These are phyloP conservation scores for Enoplosus armatus DNA, from an alignment of 2,797 vertebrate species.

Conservation along the genomic window DNA sequence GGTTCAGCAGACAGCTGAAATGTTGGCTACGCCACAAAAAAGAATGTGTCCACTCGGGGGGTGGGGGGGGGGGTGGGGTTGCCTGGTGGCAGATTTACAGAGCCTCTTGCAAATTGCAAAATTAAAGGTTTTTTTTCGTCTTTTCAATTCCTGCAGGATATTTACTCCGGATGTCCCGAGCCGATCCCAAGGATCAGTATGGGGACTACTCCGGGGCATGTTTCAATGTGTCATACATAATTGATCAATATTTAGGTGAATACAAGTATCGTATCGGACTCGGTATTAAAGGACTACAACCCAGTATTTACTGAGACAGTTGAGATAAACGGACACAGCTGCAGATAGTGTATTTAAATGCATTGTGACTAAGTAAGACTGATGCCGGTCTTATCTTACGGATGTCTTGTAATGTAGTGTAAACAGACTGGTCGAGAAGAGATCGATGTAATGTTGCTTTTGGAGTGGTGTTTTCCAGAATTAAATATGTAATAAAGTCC, in stretches of 20 bases:
- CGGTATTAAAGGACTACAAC: background rate
- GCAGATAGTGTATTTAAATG: background rate
- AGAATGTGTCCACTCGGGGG: background rate
- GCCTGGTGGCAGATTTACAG: background rate
- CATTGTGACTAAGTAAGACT: background rate
- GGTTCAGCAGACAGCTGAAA: background rate
- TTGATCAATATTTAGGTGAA: background rate
- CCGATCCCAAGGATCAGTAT: background rate
- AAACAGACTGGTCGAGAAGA: background rate
- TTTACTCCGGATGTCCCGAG: background rate
- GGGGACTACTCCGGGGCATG: accelerated
- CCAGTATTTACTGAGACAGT: background rate
- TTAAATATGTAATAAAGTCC: background rate
- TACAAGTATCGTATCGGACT: background rate
- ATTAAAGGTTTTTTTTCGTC: too few species aligned
- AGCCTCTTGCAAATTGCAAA: background rate
- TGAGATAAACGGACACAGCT: background rate
- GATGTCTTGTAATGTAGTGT: too few species aligned
- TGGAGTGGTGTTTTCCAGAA: background rate
- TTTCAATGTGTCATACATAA: background rate
- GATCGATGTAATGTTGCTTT: background rate
- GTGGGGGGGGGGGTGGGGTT: too few species aligned
- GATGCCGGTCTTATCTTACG: background rate
- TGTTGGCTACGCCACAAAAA: too few species aligned
- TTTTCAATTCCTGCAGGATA: background rate